Evolutionary conservation across 2,888 invertebrate genomes (phyloP).

Genomic region (Drosophila prolongata): DNA sequence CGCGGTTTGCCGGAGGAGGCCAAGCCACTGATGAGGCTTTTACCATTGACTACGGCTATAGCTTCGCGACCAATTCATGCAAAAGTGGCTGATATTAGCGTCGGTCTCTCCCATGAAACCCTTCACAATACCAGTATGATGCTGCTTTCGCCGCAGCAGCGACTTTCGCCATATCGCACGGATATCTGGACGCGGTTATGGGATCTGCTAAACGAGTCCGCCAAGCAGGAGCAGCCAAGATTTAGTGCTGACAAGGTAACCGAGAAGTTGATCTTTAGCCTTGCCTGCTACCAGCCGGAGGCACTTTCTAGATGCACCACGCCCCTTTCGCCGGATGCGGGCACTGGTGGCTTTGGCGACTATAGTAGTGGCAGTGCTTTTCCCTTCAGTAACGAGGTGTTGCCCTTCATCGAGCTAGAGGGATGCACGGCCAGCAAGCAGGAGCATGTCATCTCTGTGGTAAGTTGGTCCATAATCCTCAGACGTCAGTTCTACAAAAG

Average conservation of each 20-base stretch:
- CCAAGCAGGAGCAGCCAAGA: slow-evolving; percentile 86
- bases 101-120: slow-evolving; percentile 90
- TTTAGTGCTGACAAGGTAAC: slow-evolving; percentile 89
- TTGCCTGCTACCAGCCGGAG: slow-evolving; percentile 94
- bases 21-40: slow-evolving; percentile 87
- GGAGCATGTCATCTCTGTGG: slow-evolving; percentile 94
- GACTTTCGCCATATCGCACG: slow-evolving; percentile 91
- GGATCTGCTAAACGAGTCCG: slow-evolving; percentile 88
- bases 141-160: slow-evolving; percentile 92
- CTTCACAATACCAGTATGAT: slow-evolving; percentile 93
- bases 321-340: slow-evolving; percentile 90
- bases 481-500: background rate
- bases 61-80: slow-evolving; percentile 83
- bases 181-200: slow-evolving; percentile 94
- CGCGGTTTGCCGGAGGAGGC: slow-evolving; percentile 91
- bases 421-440: slow-evolving; percentile 95
- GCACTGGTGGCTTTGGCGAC: slow-evolving; percentile 85
- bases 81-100: slow-evolving; percentile 85
- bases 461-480: slow-evolving; percentile 82
- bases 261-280: slow-evolving; percentile 91
- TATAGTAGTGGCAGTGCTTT: slow-evolving; percentile 84
- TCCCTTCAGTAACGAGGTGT: slow-evolving; percentile 85
- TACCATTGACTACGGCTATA: slow-evolving; percentile 88
- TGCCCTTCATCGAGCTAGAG: slow-evolving; percentile 93
- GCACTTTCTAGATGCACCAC: slow-evolving; percentile 93